Evolutionary conservation across 2,113 vertebrate genomes (phyloP).

Genomic region (Gracilinanus agilis): DNA sequence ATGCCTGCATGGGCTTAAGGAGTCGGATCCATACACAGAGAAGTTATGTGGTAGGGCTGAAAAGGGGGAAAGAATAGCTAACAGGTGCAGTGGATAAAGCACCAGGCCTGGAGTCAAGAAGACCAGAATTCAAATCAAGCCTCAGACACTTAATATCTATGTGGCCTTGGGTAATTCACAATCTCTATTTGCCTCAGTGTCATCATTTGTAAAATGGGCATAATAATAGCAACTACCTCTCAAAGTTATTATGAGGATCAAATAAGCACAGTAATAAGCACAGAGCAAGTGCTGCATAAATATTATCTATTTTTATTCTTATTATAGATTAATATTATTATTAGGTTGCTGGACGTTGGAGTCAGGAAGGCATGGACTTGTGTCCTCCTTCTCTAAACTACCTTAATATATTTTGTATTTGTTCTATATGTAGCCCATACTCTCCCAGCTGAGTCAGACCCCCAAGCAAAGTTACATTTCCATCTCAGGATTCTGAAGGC

Average conservation of each 20-base stretch:
- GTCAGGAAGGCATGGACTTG: background rate
- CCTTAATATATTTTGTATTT: background rate
- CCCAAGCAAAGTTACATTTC: background rate
- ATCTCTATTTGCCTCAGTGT: background rate
- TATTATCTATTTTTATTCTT: background rate
- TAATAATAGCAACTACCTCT: background rate
- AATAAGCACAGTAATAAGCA: background rate
- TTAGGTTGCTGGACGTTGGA: background rate
- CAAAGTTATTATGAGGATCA: background rate
- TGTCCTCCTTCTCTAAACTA: background rate
- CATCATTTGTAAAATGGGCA: background rate
- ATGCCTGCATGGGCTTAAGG: background rate
- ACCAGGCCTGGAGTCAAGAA: background rate
- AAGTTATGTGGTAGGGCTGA: background rate
- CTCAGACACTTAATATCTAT: background rate
- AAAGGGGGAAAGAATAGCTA: background rate
- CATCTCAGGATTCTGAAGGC: background rate
- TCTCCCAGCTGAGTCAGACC: background rate
- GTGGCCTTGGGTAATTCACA: background rate
- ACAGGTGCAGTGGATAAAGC: too few species aligned
- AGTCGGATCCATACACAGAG: background rate
- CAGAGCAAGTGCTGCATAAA: background rate
- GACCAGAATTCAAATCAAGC: background rate
- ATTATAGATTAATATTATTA: background rate
- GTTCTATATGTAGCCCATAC: background rate